Conservation (phyloP, 1,140 invertebrate genomes). For the Aricia agestis region DNA sequence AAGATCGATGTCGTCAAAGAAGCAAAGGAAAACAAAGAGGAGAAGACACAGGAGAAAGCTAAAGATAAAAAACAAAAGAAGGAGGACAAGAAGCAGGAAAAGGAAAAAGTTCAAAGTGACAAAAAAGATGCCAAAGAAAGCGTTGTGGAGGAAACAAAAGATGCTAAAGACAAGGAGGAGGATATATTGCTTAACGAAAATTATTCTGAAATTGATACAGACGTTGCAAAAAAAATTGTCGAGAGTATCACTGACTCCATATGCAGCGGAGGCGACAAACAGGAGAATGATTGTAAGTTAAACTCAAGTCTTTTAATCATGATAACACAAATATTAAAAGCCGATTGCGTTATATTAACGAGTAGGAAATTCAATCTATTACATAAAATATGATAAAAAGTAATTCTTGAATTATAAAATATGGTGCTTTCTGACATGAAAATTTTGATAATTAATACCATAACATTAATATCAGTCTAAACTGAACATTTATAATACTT, state of each 20-base stretch:
- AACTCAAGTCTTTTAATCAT: background rate
- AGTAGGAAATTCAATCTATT: no score
- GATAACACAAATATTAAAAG: no score
- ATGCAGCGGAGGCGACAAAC: constrained; percentile 87
- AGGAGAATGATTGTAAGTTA: constrained; percentile 81
- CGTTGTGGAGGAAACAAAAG: constrained; percentile 48
- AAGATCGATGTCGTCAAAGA: constrained; percentile 56
- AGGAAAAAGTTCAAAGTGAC: constrained; percentile 37
- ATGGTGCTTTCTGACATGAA: no score
- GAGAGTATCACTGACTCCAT: constrained; percentile 91
- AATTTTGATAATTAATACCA: no score
- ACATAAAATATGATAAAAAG: no score
- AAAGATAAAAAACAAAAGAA: constrained; percentile 63
- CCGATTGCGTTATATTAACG: no score
- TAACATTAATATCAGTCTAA: no score
- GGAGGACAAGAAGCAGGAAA: constrained; percentile 34
- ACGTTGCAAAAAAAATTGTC: constrained; percentile 94
- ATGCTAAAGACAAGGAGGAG: constrained; percentile 53
- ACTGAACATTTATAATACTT: no score
- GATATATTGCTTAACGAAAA: constrained; percentile 65
- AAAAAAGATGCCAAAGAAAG: constrained; percentile 49
- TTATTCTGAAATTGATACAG: constrained; percentile 81
- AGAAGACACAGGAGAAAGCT: constrained; percentile 57
- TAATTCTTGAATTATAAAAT: no score
- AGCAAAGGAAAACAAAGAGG: constrained; percentile 68